Evolutionary conservation across 2,113 vertebrate genomes (phyloP), one percentile per base, ranked within the genome.

Genomic region (Cygnus atratus): DNA sequence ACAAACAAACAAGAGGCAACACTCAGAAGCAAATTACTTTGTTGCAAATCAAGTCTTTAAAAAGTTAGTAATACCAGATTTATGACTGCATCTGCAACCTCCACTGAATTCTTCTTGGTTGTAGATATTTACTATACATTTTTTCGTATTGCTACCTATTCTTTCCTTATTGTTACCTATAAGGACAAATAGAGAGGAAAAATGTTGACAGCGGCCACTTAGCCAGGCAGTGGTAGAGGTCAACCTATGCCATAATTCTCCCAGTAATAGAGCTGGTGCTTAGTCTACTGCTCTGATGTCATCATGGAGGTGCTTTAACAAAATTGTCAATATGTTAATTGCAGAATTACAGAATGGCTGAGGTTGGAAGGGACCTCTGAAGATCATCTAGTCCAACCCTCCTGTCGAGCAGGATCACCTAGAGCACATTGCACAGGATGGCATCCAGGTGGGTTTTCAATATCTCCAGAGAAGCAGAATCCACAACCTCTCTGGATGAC

Each of bases 221-320:
- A 84, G 11, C 7, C 19, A 73, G 35, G 7, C 35, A 46, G 19
- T 62, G 24, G 20, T 52, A 72, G 41, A 83, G 13, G 8, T 73
- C 54, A 71, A 8, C 4, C 2, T 2, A 8, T 13, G 9, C 17
- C 7, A 54, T 67, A 26, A 21, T 50, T 82, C 10, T 74, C 31
- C 54, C 2, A 0, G 1, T 43, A 75, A 44, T 14, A 11, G 37
- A 57, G 33, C 5, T 24, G 21, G 1, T 39, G 24, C 10, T 7
- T 16, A 54, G 26, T 37, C 19, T 35, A 46, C 12, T 75, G 18
- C 33, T 75, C 43, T 89, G 46, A 41, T 24, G 3, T 1, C 15
- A 21, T 41, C 26, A 19, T 33, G n/a, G 5, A 83, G 5, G 39
- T 58, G 25, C 8, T 72, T 62, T 73, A 58, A 70, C 8, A 83